These are phyloP conservation scores for Allolobophora icterica DNA, from an alignment of 2,888 invertebrate species.

Conservation along the genomic window DNA sequence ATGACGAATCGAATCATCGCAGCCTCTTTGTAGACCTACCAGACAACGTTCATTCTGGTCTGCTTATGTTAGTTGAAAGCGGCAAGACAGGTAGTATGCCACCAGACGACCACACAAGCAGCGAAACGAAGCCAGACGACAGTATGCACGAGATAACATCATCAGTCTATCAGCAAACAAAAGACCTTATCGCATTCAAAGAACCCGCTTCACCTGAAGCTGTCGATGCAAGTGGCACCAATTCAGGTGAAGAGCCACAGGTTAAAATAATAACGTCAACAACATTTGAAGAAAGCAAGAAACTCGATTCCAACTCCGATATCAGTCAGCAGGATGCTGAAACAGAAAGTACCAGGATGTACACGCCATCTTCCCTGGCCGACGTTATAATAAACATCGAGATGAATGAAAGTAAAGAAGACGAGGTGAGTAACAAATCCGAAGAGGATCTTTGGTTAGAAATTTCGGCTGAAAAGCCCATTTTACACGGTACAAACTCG, in stretches of 20 bases:
- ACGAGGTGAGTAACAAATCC: background rate
- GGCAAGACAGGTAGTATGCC: background rate
- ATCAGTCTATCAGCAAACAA: background rate
- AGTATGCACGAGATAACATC: background rate
- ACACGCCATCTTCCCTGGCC: background rate
- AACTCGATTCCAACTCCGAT: background rate
- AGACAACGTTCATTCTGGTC: too few species aligned
- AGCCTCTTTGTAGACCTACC: background rate
- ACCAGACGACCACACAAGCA: background rate
- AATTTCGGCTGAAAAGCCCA: background rate
- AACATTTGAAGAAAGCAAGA: background rate
- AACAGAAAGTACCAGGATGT: background rate
- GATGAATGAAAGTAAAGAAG: background rate
- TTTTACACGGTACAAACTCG: background rate
- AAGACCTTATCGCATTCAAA: background rate
- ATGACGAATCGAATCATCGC: background rate
- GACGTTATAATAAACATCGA: background rate
- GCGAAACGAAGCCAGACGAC: background rate
- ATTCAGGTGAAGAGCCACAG: background rate
- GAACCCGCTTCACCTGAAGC: background rate
- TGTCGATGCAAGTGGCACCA: background rate
- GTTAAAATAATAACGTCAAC: background rate
- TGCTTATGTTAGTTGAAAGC: too few species aligned
- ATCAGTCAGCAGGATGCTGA: background rate
- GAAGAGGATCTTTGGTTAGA: background rate